These are phyloP conservation scores for Nasonovia ribisnigri DNA, from an alignment of 2,888 invertebrate genomes.

Conservation along the genomic window DNA sequence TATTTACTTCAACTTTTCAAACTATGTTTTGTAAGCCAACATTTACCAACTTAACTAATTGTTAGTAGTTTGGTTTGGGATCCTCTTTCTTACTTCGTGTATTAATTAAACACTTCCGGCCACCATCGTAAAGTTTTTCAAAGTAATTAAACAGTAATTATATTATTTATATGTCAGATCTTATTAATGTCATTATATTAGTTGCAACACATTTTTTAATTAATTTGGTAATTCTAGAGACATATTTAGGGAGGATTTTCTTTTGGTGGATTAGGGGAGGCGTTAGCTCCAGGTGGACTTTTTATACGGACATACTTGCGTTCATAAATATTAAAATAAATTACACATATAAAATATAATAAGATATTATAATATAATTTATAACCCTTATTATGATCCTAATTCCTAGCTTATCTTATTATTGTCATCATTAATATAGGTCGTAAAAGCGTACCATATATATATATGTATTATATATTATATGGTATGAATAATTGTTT, in stretches of 20 bases:
- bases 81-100: background rate
- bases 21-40: background rate
- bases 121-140: background rate
- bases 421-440: background rate
- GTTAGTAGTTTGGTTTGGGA: background rate
- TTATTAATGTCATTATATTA: background rate
- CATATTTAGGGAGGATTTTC: background rate
- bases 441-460: background rate
- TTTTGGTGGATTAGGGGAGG: background rate
- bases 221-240: background rate
- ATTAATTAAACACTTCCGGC: background rate
- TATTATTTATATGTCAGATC: background rate
- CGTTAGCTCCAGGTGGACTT: background rate
- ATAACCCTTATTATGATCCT: background rate
- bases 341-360: background rate
- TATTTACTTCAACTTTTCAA: background rate
- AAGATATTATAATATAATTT: background rate
- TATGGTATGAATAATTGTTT: too few relatives aligned
- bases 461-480: background rate
- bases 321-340: background rate
- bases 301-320: background rate
- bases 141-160: conserved; percentile 8
- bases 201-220: background rate
- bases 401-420: background rate
- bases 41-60: background rate